Evolutionary conservation across 2,797 vertebrate species (phyloP), one percentile per base, ranked within the genome.

Genomic region (Macropodus opercularis): DNA sequence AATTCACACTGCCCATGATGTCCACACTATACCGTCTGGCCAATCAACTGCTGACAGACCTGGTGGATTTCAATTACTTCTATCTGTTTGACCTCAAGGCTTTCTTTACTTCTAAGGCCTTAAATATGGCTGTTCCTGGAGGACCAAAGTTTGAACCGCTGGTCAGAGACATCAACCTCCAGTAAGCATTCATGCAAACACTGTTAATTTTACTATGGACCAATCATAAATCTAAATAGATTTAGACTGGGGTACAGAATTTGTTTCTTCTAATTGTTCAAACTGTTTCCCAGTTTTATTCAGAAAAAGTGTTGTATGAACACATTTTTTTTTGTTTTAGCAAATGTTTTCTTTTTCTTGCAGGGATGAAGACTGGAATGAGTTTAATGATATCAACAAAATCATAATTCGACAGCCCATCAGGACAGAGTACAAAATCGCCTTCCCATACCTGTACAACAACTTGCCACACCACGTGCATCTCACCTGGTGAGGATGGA

Each of bases 381-480:
- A 99, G 74, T 99, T 99, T 81, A 99, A 99, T 5, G 98, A 99
- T 86, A 99, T 99, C 89, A 99, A 99, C 88, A 99, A 99, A 81
- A 99, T 99, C 76, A 99, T 99, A 86, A 99, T 99, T 77, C 91
- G 97, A 31, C 97, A 99, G 89, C 97, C 97, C 0, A 98, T 99
- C 79, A 94, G 97, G 74, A 99, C 97, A 0, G 98, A 99, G 79
- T 99, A 99, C 87, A 99, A 99, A 91, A 99, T 99, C 0, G 98
- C 97, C 13, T 99, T 99, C 68, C 98, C 97, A 0, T 99, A 99
- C 80, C 72, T 99, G 75, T 99, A 99, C 90, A 99, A 99, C 89
- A 99, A 99, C 80, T 90, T 99, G 57, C 98, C 98, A 0, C 97
- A 99, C 75, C 97, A 99, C 0, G 98, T 99, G 23, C 98, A 99